Evolutionary conservation across 23 tunicate species (phyloP).

Genomic region (Phallusia fumigata): DNA sequence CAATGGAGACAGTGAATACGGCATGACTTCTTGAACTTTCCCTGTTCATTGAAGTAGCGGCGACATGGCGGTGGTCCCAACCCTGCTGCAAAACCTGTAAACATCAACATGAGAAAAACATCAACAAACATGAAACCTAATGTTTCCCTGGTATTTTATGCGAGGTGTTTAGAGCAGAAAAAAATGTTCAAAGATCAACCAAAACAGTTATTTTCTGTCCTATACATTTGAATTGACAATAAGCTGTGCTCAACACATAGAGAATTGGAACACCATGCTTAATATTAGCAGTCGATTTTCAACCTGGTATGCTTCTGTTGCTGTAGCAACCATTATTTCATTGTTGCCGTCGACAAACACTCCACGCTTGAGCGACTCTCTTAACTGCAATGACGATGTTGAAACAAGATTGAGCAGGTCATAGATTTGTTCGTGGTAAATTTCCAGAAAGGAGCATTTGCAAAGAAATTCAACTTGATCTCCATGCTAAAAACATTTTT

Average conservation of each 20-base stretch:
- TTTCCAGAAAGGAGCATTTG: conserved; percentile 75
- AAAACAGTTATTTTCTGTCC: no score
- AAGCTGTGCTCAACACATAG: no score
- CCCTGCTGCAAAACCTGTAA: conserved; percentile 43
- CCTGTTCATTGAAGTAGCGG: conserved; percentile 77
- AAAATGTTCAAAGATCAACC: no score
- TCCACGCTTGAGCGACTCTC: conserved; percentile 51
- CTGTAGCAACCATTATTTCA: conserved; percentile 32
- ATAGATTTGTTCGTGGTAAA: conserved; percentile 74
- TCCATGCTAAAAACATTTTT: no score
- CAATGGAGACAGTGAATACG: conserved; percentile 57
- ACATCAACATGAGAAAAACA: no score
- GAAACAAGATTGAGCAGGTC: conserved; percentile 54
- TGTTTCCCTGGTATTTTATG: no score
- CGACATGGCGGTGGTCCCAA: conserved; percentile 65
- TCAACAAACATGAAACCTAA: no score
- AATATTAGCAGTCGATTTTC: no score
- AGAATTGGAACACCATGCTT: no score
- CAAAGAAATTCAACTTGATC: conserved; percentile 38
- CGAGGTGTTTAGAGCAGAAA: no score
- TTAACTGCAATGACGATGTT: conserved; percentile 29
- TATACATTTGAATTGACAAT: no score
- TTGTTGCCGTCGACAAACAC: conserved; percentile 73
- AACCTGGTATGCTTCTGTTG: conserved; percentile 52
- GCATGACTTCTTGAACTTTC: conserved; percentile 85